Evolutionary conservation across 1,140 invertebrate genomes (phyloP), one percentile per base, ranked within the genome.

Genomic region (Teleopsis dalmanni): DNA sequence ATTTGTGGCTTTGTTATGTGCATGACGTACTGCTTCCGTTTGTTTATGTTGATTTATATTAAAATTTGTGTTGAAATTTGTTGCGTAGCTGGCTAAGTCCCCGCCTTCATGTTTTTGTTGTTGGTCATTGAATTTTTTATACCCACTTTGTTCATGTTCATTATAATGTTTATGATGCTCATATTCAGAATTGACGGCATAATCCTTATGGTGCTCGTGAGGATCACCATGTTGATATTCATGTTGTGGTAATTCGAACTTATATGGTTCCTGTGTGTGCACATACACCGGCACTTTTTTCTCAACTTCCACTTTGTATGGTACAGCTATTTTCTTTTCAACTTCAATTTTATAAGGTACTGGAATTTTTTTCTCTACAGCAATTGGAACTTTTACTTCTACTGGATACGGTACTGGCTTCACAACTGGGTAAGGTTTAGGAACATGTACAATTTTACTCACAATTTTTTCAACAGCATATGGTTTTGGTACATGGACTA

Each of bases 401-500:
- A 81, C 70, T 2, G 62, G 59, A 7, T 83, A 81, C 54, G 84
- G 80, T 0, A 84, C 74, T 8, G 78, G 66, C 56, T 82, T 80
- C 10, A 78, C 75, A 0, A 72, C 59, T 16, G 60, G 57, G n/a
- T n/a, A n/a, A n/a, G n/a, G n/a, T n/a, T n/a, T n/a, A n/a, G n/a
- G n/a, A 48, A 66, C 70, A 18, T 71, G 68, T 11, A 72, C 58
- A 18, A 63, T 62, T 19, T 67, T 54, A 22, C 62, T 58, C 6
- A 67, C 59, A 38, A 67, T 37, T 38, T 76, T 78, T 52, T 78
- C 76, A 16, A n/a, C n/a, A n/a, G n/a, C n/a, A 8, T 37, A 48
- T 52, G 77, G 76, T 1, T 80, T 68, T 2, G 62, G 60, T 3
- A 83, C 82, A 56, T 84, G 80, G 0, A 84, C 73, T 9, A 80